A percentile compares a stretch with the other conserved stretches of the same genome.
Evolutionary conservation across 2,113 vertebrate genomes (phyloP).

Genomic region (Scortum barcoo): DNA sequence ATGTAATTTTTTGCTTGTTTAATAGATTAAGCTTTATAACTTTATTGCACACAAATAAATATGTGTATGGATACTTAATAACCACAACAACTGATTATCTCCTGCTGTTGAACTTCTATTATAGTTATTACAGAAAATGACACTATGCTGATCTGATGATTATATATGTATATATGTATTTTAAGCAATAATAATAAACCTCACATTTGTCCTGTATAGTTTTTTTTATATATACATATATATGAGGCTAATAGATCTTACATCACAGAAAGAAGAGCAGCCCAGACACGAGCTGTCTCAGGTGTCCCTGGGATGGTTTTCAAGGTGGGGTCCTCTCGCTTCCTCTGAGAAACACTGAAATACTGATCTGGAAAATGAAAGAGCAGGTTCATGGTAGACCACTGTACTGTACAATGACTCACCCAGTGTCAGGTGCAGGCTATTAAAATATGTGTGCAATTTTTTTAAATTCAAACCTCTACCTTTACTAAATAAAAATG

Average conservation of each 20-base stretch:
- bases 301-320: conserved; percentile 67
- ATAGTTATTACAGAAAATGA: not conserved
- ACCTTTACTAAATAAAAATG: not conserved
- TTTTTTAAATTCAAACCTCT: not conserved
- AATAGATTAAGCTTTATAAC: not conserved
- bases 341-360: conserved; percentile 71
- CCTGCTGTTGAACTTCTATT: not conserved
- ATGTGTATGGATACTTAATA: not conserved
- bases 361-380: conserved; percentile 63
- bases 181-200: not conserved
- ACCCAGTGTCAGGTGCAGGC: conserved; percentile 26
- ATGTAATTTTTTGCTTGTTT: not conserved
- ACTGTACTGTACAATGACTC: conserved; percentile 41
- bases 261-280: conserved; percentile 62
- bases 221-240: conserved; percentile 16
- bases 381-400: conserved; percentile 24
- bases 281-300: conserved; percentile 62
- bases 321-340: conserved; percentile 71
- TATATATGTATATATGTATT: not conserved
- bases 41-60: not conserved
- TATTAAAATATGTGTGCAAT: not conserved
- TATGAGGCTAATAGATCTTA: conserved; percentile 56
- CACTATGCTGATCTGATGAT: not conserved
- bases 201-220: not conserved
- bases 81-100: not conserved